Evolutionary conservation across 2,888 invertebrate species (phyloP), one percentile per base, ranked within the genome.

Genomic region (Andricus quercusramuli): DNA sequence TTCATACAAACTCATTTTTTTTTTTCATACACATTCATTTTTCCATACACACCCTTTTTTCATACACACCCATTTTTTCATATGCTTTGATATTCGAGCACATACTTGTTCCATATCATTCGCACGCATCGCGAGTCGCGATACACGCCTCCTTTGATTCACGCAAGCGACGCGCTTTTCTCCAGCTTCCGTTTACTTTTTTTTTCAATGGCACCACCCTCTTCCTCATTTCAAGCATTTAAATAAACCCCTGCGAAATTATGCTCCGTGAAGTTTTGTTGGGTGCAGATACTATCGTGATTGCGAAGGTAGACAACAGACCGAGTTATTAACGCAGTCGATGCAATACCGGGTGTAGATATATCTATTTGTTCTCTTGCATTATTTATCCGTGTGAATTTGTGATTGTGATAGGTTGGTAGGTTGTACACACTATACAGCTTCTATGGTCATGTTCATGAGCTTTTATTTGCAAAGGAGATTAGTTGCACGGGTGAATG

Each of bases 91-190:
- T 59, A 25, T 77, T 59, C 15, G 22, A 20, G n/a, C n/a, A 68
- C 68, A 70, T 29, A 74, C 70, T 74, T 74, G 70, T 51, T 13
- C 70, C 47, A 74, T 74, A 74, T 74, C 74, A 47, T 17, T 68
- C 68, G 44, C 47, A 74, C 56, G 56, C 32, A 74, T 74, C 51
- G 9, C 25, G 37, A 77, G 56, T 56, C 51, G 29, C n/a, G 22
- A 64, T 64, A 64, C 32, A 44, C 56, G 56, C 9, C 51, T 51
- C 15, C 29, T 56, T 74, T 74, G 51, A 74, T 32, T 47, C 70
- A 22, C n/a, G 37, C 37, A 74, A 29, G 56, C 13, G 13, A 32
- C 64, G 15, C 17, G 68, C 5, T 74, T 29, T 74, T 37, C 25
- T 74, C 32, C 74, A 74, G 56, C 74, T 56, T 74, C 74, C 74